Conservation (phyloP, 2,888 invertebrate genomes). For the Thumatha senex region DNA sequence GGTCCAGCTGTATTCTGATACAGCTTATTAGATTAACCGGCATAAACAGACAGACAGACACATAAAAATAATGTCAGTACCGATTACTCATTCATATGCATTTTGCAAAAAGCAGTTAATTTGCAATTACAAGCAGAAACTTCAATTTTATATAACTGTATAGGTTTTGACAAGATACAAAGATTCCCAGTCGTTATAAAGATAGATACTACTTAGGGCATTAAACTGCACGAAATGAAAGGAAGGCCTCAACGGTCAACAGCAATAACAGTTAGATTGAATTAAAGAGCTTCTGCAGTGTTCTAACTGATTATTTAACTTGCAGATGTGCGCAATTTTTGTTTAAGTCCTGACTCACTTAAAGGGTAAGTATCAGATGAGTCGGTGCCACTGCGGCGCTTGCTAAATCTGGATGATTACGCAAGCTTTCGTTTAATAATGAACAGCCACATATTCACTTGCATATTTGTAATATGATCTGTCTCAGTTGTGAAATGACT, state of each 20-base stretch:
- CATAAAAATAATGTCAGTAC: too few relatives aligned
- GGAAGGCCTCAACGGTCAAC: not conserved
- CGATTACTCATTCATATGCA: too few relatives aligned
- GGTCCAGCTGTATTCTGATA: too few relatives aligned
- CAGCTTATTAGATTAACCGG: too few relatives aligned
- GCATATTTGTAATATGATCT: constrained; percentile 30
- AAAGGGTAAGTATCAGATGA: constrained; percentile 40
- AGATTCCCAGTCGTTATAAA: too few relatives aligned
- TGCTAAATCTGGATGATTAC: constrained; percentile 69
- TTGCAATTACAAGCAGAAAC: too few relatives aligned
- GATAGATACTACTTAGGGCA: not conserved
- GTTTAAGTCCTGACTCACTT: constrained; percentile 52
- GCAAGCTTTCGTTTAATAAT: constrained; percentile 44
- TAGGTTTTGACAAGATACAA: too few relatives aligned
- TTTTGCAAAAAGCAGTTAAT: too few relatives aligned
- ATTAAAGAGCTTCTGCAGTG: constrained; percentile 5
- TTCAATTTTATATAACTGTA: too few relatives aligned
- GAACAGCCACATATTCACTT: constrained; percentile 19
- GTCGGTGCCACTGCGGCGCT: constrained; percentile 36
- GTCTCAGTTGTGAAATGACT: constrained; percentile 22
- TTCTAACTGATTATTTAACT: constrained; percentile 25
- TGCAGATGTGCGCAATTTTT: constrained; percentile 47
- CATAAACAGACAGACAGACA: too few relatives aligned
- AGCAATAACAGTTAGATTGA: not conserved
- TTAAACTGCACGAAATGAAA: not conserved